These are phyloP conservation scores for Eupristina koningsbergeri DNA, from an alignment of 1,140 invertebrate species.

Conservation along the genomic window DNA sequence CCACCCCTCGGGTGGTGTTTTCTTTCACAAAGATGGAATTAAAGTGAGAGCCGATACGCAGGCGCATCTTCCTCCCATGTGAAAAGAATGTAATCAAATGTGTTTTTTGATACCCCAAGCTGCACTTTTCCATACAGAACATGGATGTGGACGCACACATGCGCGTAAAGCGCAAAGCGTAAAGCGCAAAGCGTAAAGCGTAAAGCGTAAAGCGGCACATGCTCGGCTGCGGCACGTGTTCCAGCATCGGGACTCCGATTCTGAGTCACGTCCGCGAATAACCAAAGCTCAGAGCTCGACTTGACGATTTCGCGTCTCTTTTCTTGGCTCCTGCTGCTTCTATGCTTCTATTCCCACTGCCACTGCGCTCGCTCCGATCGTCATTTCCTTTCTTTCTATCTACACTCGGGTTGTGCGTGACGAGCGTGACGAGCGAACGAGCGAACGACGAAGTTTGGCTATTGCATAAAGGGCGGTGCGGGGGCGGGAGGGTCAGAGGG, in stretches of 20 bases:
- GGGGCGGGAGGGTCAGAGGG: no score
- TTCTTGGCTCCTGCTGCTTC: slow-evolving; percentile 18
- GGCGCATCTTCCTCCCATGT: not conserved
- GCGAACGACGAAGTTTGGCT: no score
- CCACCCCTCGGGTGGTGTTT: no score
- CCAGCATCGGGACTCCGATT: slow-evolving; percentile 31
- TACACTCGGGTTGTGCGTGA: not conserved
- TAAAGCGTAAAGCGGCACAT: no score
- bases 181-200: no score
- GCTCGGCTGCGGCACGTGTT: slow-evolving; percentile 21
- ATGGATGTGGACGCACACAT: not conserved
- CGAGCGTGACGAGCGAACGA: no score
- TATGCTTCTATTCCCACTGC: not conserved
- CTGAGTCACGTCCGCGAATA: slow-evolving; percentile 56
- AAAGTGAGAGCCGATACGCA: not conserved
- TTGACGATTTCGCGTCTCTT: slow-evolving; percentile 6
- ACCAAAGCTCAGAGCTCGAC: slow-evolving; percentile 13
- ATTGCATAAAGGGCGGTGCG: no score
- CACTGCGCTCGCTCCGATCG: not conserved
- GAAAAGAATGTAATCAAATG: not conserved
- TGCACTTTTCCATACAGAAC: slow-evolving; percentile 1
- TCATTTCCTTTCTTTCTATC: slow-evolving; percentile 23
- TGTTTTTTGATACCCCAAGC: not conserved
- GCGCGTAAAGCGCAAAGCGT: no score
- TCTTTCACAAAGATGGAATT: not conserved